Evolutionary conservation across 2,888 invertebrate species (phyloP), one percentile per base, ranked within the genome.

Genomic region (Psococerastis gibbosa): DNA sequence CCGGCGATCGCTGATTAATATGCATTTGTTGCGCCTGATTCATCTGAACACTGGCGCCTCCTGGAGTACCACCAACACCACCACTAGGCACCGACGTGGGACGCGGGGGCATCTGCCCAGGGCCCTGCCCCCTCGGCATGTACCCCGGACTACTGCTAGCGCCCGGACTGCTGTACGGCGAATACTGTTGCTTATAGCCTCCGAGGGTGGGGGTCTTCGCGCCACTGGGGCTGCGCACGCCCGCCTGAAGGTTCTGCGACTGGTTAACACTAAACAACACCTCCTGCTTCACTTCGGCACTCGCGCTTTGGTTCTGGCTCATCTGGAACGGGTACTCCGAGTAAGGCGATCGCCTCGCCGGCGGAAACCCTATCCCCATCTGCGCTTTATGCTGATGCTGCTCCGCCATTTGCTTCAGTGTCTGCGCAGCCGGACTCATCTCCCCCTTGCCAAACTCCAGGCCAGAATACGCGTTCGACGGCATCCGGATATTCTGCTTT

Each of bases 321-420:
- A 62, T 62, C 27, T 59, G 64, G 48, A 73, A 72, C 44, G 70
- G 71, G 50, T 72, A 74, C 52, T 75, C 74, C 31, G 68, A 69
- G 52, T 73, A 75, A 0, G 74, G 74, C 11, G 69, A 69, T 31
- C 70, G 55, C 32, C 48, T 17, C 13, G 43, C 43, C 46, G 47
- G 22, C 46, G 45, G 33, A 17, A 33, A 33, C 6, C 17, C 17
- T 17, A 33, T 33, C 5, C 33, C 9, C 51, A 75, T 60, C 48
- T 66, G 76, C 50, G 71, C 75, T 59, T 81, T 80, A 62, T 85
- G 87, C 64, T 91, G 91, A 63, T 92, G 92, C 61, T 92, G 92
- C 60, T 92, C 91, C 32, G 92, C 92, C 91, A 92, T 91, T 56
- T 92, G 91, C 60, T 92, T 92, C 43, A 94, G 67, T 1, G 91